A percentile compares a stretch with the other conserved stretches of the same genome.
These are phyloP conservation scores for Oithona nana DNA, from an alignment of 2,888 invertebrate genomes.

Conservation along the genomic window DNA sequence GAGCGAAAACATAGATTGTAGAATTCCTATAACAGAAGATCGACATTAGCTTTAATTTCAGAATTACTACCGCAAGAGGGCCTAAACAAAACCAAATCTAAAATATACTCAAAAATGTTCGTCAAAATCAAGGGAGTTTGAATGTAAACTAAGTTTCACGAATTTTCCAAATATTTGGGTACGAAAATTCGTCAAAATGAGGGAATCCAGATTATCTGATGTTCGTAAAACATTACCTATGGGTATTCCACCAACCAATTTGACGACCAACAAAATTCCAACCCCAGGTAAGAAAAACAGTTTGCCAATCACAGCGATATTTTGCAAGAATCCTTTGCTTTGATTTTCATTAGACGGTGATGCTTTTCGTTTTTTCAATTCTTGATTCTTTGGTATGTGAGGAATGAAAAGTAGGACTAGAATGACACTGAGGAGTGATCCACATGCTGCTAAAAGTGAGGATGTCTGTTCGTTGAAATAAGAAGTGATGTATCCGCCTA, in stretches of 20 bases:
- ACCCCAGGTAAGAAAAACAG: neutral
- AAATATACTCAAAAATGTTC: too few species aligned
- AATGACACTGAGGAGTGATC: constrained; percentile 9
- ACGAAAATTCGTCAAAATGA: too few species aligned
- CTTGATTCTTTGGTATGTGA: constrained; percentile 5
- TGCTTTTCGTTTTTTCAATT: neutral
- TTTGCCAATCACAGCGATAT: neutral
- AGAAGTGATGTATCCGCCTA: constrained; percentile 6
- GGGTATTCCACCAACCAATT: constrained; percentile 12
- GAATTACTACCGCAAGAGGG: too few species aligned
- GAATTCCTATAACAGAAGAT: too few species aligned
- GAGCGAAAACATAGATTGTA: constrained; percentile 17
- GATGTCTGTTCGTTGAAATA: constrained; percentile 7
- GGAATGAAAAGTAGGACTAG: constrained; percentile 13
- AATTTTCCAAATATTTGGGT: too few species aligned
- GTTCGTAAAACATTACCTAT: too few species aligned
- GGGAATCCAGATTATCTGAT: too few species aligned
- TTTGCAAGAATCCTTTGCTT: neutral
- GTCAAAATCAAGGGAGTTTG: too few species aligned
- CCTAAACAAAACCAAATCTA: too few species aligned
- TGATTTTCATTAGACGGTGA: neutral
- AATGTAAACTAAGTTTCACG: too few species aligned
- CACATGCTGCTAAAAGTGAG: neutral
- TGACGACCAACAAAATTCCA: neutral
- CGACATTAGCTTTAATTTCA: too few species aligned